Conservation (phyloP, 2,113 vertebrate genomes). For the Eolophus roseicapilla region DNA sequence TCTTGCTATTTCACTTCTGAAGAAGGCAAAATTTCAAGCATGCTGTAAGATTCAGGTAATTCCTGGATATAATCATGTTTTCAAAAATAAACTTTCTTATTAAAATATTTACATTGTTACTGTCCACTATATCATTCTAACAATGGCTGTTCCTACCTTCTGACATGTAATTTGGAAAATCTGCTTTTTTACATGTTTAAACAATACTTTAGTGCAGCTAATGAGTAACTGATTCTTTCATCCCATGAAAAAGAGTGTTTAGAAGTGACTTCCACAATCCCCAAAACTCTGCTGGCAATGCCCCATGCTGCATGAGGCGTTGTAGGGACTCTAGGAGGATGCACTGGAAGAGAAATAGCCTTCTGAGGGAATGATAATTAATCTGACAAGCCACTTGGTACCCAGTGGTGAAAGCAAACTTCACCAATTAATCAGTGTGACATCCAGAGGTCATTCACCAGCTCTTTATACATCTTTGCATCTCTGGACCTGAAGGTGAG, state of each 20-base stretch:
- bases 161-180: neutral
- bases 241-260: neutral
- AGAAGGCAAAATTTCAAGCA: neutral
- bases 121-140: neutral
- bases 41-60: neutral
- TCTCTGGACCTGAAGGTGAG: neutral
- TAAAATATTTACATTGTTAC: neutral
- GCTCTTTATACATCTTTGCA: neutral
- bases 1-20: neutral
- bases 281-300: neutral
- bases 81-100: neutral
- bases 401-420: neutral
- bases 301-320: neutral
- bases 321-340: neutral
- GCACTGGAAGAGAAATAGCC: neutral
- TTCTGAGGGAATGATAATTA: neutral
- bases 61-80: neutral
- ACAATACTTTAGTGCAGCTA: neutral
- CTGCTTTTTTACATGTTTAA: neutral
- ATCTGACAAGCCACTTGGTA: neutral
- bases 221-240: neutral
- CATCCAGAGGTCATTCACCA: constrained; percentile 1
- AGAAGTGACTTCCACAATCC: neutral
- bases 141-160: neutral
- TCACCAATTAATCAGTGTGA: constrained; percentile 38